phyloP scores from a whole-genome alignment of 2,888 invertebrate genomes.

The Halictus quadricinctus region DNA sequence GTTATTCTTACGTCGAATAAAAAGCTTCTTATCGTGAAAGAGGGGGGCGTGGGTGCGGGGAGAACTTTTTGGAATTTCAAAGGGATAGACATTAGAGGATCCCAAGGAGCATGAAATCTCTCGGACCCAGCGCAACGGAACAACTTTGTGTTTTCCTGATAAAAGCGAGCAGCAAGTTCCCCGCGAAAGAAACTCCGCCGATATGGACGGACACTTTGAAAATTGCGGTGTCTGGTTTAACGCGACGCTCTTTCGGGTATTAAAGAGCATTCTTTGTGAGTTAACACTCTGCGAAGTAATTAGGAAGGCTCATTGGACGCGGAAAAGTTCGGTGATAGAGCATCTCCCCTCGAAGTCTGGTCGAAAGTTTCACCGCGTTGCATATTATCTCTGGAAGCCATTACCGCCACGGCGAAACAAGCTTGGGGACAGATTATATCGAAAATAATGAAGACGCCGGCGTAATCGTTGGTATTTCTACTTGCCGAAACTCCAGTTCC shows the following conservation, averaged over 20 bases:
- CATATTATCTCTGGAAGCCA: constrained; percentile 2
- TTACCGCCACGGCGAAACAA: not conserved
- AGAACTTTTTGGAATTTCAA: constrained; percentile 41
- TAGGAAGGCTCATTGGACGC: not conserved
- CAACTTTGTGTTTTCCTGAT: constrained; percentile 32
- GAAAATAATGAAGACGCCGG: not conserved
- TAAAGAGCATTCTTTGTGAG: constrained; percentile 2
- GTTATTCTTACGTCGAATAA: constrained; percentile 5
- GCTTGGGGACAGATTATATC: constrained; percentile 1
- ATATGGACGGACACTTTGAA: constrained; percentile 33
- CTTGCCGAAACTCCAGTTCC: not conserved
- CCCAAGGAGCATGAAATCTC: constrained; percentile 39
- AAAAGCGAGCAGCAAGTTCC: constrained; percentile 19
- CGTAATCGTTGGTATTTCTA: not conserved
- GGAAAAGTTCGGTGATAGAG: not conserved
- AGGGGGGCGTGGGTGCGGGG: not conserved
- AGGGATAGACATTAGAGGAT: constrained; percentile 9
- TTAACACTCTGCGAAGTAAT: not conserved
- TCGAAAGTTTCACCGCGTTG: not conserved
- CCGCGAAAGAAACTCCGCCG: constrained; percentile 11
- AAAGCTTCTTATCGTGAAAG: not conserved
- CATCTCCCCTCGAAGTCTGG: not conserved
- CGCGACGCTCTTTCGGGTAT: not conserved
- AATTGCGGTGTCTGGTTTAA: constrained; percentile 34
- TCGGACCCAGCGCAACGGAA: not conserved